Evolutionary conservation across 2,888 invertebrate genomes (phyloP).

Genomic region (Cryptocephalus moraei): DNA sequence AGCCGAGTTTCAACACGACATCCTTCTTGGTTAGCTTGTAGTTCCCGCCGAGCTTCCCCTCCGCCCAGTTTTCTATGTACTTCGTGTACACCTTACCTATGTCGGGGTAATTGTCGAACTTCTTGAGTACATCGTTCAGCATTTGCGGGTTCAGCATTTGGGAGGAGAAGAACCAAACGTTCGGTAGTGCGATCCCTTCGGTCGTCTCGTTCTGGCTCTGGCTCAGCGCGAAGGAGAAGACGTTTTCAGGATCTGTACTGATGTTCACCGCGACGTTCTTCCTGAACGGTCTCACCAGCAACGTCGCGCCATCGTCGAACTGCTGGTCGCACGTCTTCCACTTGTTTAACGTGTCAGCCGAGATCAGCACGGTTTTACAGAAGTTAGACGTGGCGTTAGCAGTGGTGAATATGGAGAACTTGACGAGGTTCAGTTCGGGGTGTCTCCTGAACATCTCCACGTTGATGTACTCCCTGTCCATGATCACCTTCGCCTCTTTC

Average conservation of each 20-base stretch:
- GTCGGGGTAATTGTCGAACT: neutral
- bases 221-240: conserved; percentile 1
- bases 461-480: conserved; percentile 10
- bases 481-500: conserved; percentile 8
- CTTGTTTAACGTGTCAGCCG: neutral
- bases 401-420: conserved; percentile 13
- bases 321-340: conserved; percentile 1
- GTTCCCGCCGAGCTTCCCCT: conserved; percentile 16
- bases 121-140: conserved; percentile 4
- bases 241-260: conserved; percentile 9
- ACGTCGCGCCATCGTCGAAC: neutral
- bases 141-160: neutral
- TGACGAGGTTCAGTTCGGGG: conserved; percentile 4
- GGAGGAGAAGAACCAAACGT: neutral
- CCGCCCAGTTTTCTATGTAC: conserved; percentile 18
- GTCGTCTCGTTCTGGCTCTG: neutral
- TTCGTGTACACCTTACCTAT: conserved; percentile 9
- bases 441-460: conserved; percentile 3
- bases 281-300: conserved; percentile 2
- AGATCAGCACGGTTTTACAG: neutral
- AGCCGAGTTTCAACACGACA: conserved; percentile 17
- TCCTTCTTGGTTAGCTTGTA: conserved; percentile 19
- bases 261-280: conserved; percentile 8
- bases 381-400: conserved; percentile 6
- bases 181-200: neutral